phyloP scores from a whole-genome alignment of 1,140 invertebrate genomes.

The Drosophila chauvacae region DNA sequence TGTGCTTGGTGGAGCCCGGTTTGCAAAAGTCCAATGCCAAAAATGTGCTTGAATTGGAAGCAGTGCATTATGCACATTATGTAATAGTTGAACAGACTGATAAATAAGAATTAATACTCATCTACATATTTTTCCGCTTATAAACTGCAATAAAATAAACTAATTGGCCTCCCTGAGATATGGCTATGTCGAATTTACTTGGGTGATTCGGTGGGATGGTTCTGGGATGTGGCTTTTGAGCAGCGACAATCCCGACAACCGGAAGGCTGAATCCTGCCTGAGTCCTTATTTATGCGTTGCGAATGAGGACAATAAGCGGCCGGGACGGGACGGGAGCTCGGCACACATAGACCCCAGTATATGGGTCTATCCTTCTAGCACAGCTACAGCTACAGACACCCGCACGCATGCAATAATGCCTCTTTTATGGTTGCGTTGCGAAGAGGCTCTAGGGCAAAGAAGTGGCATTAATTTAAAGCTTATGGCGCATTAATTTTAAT shows the following conservation, averaged over 20 bases:
- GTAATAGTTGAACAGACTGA: neutral
- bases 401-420: conserved; percentile 35
- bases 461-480: conserved; percentile 61
- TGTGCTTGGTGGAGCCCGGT: neutral
- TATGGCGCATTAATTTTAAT: conserved; percentile 73
- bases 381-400: conserved; percentile 2
- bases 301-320: conserved; percentile 27
- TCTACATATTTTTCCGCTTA: conserved; percentile 43
- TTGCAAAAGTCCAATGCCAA: conserved; percentile 2
- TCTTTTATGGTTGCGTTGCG: conserved; percentile 38
- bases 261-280: conserved; percentile 23
- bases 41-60: conserved; percentile 11
- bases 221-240: neutral
- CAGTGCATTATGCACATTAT: neutral
- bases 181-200: conserved; percentile 48
- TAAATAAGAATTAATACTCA: conserved; percentile 45
- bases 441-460: conserved; percentile 39
- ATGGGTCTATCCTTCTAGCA: conserved; percentile 5
- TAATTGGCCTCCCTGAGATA: conserved; percentile 58
- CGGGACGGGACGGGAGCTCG: conserved; percentile 1
- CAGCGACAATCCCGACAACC: conserved; percentile 30
- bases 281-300: conserved; percentile 57
- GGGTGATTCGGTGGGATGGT: conserved; percentile 17
- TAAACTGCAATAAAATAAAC: conserved; percentile 63
- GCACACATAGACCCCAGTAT: conserved; percentile 24